Evolutionary conservation across 2,888 invertebrate species (phyloP).

Genomic region (Parthenolecanium corni): DNA sequence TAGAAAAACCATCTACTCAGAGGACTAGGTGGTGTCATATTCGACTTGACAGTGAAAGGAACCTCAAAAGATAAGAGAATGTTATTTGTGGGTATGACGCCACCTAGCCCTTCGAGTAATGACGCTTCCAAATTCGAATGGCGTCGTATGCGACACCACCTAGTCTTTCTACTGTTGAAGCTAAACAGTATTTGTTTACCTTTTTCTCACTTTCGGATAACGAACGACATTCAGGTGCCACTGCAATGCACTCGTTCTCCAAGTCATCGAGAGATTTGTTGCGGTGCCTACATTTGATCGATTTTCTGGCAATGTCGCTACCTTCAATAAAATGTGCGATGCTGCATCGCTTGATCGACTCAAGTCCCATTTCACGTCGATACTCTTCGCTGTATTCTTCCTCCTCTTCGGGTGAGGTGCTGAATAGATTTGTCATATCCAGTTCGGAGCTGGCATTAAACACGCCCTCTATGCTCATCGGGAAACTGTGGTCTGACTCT

Average conservation of each 20-base stretch:
- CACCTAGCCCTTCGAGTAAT: too few relatives aligned
- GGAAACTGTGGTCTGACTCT: conserved; percentile 23
- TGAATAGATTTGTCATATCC: conserved; percentile 35
- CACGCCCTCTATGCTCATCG: conserved; percentile 25
- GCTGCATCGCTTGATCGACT: conserved; percentile 46
- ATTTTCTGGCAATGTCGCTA: conserved; percentile 66
- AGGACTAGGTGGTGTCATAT: too few relatives aligned
- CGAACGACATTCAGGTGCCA: neutral
- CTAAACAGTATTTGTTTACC: too few relatives aligned
- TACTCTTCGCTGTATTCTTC: conserved; percentile 35
- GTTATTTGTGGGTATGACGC: too few relatives aligned
- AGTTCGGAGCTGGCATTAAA: conserved; percentile 31
- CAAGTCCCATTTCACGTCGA: conserved; percentile 33
- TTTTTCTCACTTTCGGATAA: conserved; percentile 4
- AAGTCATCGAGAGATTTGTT: conserved; percentile 31
- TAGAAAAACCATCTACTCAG: too few relatives aligned
- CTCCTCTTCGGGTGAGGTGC: conserved; percentile 34
- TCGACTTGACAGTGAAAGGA: too few relatives aligned
- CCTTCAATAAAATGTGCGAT: conserved; percentile 69
- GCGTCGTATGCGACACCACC: too few relatives aligned
- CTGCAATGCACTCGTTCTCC: conserved; percentile 19
- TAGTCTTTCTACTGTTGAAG: too few relatives aligned
- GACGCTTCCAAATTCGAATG: too few relatives aligned
- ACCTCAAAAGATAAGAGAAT: too few relatives aligned
- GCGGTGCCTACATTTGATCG: conserved; percentile 47